A percentile compares a stretch with the other conserved stretches of the same genome.
phyloP scores from a whole-genome alignment of 2,888 invertebrate genomes.

The Pristionchus fissidentatus region DNA sequence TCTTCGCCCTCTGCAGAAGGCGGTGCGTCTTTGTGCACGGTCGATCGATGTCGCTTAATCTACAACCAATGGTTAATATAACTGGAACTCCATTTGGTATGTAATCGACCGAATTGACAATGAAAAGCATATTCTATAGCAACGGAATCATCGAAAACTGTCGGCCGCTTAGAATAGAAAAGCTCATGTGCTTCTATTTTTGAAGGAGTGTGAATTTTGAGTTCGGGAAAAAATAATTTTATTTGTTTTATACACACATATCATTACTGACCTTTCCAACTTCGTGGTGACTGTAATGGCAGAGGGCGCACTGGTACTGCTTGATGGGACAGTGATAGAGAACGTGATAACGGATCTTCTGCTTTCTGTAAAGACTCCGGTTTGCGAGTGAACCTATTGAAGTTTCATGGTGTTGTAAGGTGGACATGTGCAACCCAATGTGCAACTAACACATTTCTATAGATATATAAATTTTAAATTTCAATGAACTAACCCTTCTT shows the following conservation, averaged over 20 bases:
- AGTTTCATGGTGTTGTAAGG: too few relatives aligned
- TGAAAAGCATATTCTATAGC: too few relatives aligned
- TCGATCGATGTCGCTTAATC: not conserved
- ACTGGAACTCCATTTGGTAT: too few relatives aligned
- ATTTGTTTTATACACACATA: not conserved
- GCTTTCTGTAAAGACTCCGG: not conserved
- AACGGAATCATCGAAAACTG: too few relatives aligned
- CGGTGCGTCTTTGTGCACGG: not conserved
- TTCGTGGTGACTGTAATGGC: not conserved
- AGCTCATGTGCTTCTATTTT: too few relatives aligned
- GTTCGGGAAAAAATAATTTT: too few relatives aligned
- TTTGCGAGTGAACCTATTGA: too few relatives aligned
- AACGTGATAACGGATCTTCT: not conserved
- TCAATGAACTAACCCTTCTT: not conserved
- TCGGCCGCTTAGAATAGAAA: too few relatives aligned
- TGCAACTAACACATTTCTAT: not conserved
- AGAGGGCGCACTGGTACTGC: not conserved
- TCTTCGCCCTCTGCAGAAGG: not conserved
- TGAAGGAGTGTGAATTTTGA: too few relatives aligned
- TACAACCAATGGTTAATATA: too few relatives aligned
- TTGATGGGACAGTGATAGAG: not conserved
- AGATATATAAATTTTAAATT: not conserved
- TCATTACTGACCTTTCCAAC: not conserved
- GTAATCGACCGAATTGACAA: too few relatives aligned
- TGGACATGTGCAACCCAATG: not conserved